Conservation (phyloP, 2,113 vertebrate species). For the Mustela nigripes region DNA sequence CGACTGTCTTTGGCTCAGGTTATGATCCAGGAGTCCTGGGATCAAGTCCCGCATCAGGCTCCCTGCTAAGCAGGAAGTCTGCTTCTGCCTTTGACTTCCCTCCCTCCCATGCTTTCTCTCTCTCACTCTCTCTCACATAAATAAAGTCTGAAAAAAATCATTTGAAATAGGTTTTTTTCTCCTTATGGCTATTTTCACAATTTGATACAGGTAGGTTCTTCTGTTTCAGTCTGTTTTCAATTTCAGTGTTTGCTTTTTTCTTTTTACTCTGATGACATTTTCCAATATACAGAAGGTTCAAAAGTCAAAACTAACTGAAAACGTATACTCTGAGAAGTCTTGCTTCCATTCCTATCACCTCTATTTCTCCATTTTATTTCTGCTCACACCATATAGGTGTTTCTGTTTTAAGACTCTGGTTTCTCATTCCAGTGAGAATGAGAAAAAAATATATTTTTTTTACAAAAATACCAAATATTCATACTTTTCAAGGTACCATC, state of each 20-base stretch:
- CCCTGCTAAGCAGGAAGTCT: no score
- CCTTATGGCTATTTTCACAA: neutral
- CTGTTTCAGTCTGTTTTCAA: neutral
- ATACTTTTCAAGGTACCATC: neutral
- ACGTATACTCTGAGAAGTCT: neutral
- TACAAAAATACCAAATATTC: neutral
- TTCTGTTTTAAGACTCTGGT: neutral
- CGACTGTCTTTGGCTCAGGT: no score
- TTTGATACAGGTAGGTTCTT: neutral
- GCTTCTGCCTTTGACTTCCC: no score
- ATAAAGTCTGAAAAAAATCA: no score
- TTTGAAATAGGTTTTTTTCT: neutral
- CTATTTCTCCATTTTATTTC: neutral
- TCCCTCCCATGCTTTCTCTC: no score
- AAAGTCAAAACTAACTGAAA: conserved; percentile 5
- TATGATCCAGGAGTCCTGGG: no score
- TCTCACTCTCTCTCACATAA: no score
- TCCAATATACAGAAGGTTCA: neutral
- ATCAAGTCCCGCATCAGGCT: no score
- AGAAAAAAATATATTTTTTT: neutral
- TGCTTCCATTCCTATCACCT: neutral
- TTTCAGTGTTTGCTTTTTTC: neutral
- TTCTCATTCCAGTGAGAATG: neutral
- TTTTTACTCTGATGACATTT: neutral
- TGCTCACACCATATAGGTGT: neutral